phyloP scores from a whole-genome alignment of 2,888 invertebrate species.

The Baccha elongata region DNA sequence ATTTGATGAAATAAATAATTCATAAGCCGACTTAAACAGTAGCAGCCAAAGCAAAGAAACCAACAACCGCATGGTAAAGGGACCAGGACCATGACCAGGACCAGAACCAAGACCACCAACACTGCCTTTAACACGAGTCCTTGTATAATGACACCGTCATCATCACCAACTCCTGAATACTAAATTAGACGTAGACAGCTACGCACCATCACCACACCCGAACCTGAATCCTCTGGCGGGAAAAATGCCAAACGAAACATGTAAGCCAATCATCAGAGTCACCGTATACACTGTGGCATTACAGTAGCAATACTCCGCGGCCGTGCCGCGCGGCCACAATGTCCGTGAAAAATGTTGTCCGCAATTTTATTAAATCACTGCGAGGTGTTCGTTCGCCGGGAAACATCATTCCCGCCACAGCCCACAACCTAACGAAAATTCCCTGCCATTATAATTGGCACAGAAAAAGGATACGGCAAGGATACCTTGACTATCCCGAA shows the following conservation, averaged over 20 bases:
- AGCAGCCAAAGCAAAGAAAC: conserved; percentile 27
- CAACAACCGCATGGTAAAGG: conserved; percentile 1
- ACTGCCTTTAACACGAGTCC: conserved; percentile 48
- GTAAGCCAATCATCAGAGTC: conserved; percentile 31
- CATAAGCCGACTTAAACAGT: conserved; percentile 64
- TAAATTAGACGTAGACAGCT: conserved; percentile 48
- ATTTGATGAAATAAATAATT: conserved; percentile 73
- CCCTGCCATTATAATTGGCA: conserved; percentile 31
- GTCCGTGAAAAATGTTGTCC: conserved; percentile 62
- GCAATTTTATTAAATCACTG: conserved; percentile 72
- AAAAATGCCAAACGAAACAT: conserved; percentile 34
- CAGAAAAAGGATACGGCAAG: conserved; percentile 21
- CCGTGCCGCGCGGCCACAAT: conserved; percentile 19
- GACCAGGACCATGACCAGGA: conserved; percentile 11
- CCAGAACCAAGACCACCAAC: conserved; percentile 6
- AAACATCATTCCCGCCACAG: conserved; percentile 26
- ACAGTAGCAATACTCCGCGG: too few relatives aligned
- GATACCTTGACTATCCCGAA: conserved; percentile 2
- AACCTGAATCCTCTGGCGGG: too few relatives aligned
- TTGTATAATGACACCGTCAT: conserved; percentile 56
- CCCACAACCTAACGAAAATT: conserved; percentile 25
- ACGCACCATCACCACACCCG: conserved; percentile 18
- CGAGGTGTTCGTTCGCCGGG: conserved; percentile 36
- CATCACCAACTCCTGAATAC: conserved; percentile 65
- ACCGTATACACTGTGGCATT: conserved; percentile 27